Evolutionary conservation across 1,140 invertebrate species (phyloP).

Genomic region (Drosophila elegans): DNA sequence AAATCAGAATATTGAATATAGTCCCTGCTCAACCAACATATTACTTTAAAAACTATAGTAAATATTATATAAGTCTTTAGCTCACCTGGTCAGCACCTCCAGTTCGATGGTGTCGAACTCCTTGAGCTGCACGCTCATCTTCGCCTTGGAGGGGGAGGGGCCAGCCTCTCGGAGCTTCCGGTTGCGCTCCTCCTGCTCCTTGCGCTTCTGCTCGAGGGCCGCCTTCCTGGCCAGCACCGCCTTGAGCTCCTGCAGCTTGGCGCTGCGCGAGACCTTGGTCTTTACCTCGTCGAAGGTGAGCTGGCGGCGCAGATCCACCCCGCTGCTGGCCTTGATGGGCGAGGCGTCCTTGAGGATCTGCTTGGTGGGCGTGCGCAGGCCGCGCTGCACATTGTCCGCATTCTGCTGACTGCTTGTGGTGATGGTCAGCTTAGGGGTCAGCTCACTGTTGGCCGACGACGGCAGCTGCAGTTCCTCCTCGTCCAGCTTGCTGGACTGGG

Average conservation of each 20-base stretch:
- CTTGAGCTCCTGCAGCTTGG: constrained; percentile 88
- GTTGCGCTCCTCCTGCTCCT: constrained; percentile 80
- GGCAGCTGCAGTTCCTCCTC: constrained; percentile 28
- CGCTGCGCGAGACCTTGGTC: constrained; percentile 87
- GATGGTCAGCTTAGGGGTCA: constrained; percentile 54
- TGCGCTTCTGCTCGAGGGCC: constrained; percentile 78
- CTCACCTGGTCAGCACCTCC: constrained; percentile 89
- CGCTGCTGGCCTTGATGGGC: constrained; percentile 60
- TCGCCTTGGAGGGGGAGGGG: constrained; percentile 84
- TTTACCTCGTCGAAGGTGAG: constrained; percentile 89
- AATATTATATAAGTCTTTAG: neutral
- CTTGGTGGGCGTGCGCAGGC: constrained; percentile 80
- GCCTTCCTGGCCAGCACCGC: constrained; percentile 87
- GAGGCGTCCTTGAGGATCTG: constrained; percentile 75
- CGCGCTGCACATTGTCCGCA: constrained; percentile 64
- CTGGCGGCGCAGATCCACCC: constrained; percentile 85
- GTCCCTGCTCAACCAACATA: no score
- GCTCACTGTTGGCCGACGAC: constrained; percentile 41
- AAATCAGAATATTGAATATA: no score
- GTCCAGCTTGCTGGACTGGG: constrained; percentile 34
- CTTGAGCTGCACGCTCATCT: constrained; percentile 86
- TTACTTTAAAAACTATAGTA: no score
- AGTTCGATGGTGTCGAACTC: constrained; percentile 90
- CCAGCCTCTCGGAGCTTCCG: constrained; percentile 78
- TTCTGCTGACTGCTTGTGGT: constrained; percentile 54